phyloP scores from a whole-genome alignment of 2,113 vertebrate species.

The Cyrtonyx montezumae region DNA sequence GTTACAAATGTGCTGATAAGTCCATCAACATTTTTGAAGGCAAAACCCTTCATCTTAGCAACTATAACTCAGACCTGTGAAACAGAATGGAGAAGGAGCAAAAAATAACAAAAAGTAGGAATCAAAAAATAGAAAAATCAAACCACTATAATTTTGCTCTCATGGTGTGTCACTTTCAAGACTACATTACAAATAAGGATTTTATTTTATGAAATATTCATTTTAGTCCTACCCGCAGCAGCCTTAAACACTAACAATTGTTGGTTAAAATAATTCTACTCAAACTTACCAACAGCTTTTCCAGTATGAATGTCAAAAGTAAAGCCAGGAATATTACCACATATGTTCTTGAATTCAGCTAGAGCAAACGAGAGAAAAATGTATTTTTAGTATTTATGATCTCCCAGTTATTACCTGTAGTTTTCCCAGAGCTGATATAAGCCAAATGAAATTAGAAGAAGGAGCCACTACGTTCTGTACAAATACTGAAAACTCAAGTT shows the following conservation, averaged over 20 bases:
- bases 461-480: background rate
- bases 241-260: background rate
- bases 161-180: background rate
- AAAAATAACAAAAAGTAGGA: background rate
- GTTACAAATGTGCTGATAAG: background rate
- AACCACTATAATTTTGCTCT: background rate
- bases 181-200: background rate
- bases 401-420: background rate
- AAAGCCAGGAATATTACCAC: constrained; percentile 87
- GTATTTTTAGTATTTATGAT: background rate
- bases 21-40: background rate
- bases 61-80: background rate
- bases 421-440: background rate
- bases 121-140: background rate
- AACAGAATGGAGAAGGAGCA: background rate
- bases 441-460: background rate
- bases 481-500: background rate
- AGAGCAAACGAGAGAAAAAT: background rate
- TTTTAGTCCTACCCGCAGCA: background rate
- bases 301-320: constrained; percentile 88
- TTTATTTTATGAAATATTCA: background rate
- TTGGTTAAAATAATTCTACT: background rate
- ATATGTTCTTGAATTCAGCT: constrained; percentile 84
- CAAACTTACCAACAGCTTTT: constrained; percentile 85
- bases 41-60: rapidly evolving